Conservation (phyloP, 2,888 invertebrate species). For the Philhelius pedissequus region DNA sequence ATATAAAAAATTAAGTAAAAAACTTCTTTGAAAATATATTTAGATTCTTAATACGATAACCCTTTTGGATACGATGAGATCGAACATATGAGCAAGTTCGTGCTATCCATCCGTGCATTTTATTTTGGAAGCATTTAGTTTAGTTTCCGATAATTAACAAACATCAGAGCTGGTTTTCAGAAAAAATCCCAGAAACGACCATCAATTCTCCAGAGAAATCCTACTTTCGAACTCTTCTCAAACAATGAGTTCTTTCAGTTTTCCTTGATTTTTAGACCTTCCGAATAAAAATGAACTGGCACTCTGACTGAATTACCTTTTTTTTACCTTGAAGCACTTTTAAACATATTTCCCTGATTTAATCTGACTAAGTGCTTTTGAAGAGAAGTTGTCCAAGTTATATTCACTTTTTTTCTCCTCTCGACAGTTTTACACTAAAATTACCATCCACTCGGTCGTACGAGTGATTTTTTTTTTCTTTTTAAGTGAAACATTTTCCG, state of each 20-base stretch:
- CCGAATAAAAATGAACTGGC: neutral
- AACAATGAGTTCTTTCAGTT: neutral
- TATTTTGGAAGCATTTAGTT: no score
- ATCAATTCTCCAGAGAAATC: no score
- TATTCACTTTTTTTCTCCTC: neutral
- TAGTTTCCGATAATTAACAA: no score
- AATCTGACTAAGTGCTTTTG: slow-evolving; percentile 13
- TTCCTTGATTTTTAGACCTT: neutral
- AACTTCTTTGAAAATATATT: no score
- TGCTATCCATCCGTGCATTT: no score
- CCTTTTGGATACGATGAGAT: no score
- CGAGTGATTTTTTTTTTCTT: neutral
- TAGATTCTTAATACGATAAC: no score
- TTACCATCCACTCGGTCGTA: neutral
- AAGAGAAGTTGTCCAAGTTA: neutral
- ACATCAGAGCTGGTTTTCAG: no score
- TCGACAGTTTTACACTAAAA: neutral
- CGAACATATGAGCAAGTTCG: no score
- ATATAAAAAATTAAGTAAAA: no score
- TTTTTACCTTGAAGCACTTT: neutral
- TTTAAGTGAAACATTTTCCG: neutral
- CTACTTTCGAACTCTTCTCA: neutral
- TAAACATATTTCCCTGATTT: neutral
- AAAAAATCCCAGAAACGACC: no score
- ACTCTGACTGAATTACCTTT: neutral